Evolutionary conservation across 2,113 vertebrate genomes (phyloP).

Genomic region (Actinemys pallida): DNA sequence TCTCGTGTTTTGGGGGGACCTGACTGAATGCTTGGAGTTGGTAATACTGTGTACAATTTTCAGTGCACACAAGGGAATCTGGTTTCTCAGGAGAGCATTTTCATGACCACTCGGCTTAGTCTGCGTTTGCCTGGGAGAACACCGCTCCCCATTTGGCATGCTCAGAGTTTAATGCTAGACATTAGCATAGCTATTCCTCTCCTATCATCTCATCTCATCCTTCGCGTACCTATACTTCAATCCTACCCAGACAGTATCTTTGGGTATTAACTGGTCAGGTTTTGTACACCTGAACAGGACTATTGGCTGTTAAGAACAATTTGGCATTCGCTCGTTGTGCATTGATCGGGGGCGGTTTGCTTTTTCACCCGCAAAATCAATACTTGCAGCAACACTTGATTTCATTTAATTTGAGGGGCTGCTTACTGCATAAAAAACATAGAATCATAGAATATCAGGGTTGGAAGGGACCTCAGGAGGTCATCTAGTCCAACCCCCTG

Average conservation of each 20-base stretch:
- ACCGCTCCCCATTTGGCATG: neutral
- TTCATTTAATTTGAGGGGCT: neutral
- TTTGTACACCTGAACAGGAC: neutral
- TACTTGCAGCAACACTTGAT: constrained; percentile 12
- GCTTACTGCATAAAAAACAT: neutral
- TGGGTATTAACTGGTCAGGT: neutral
- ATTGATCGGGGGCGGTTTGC: neutral
- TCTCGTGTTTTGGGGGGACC: neutral
- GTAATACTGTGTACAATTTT: neutral
- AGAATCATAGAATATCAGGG: no score
- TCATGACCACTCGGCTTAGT: neutral
- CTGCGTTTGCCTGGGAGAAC: neutral
- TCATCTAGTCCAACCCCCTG: no score
- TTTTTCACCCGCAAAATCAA: constrained; percentile 20
- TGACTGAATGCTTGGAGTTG: neutral
- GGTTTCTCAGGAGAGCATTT: neutral
- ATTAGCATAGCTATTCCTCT: neutral
- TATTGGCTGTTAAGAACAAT: constrained; percentile 16
- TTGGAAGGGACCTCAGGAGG: no score
- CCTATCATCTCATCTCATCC: neutral
- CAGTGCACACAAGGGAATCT: neutral
- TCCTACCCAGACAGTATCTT: neutral
- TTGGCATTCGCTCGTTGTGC: neutral
- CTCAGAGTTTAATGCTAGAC: neutral
- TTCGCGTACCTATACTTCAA: neutral